Evolutionary conservation across 2,888 invertebrate genomes (phyloP).

Genomic region (Ophion ventricosus): DNA sequence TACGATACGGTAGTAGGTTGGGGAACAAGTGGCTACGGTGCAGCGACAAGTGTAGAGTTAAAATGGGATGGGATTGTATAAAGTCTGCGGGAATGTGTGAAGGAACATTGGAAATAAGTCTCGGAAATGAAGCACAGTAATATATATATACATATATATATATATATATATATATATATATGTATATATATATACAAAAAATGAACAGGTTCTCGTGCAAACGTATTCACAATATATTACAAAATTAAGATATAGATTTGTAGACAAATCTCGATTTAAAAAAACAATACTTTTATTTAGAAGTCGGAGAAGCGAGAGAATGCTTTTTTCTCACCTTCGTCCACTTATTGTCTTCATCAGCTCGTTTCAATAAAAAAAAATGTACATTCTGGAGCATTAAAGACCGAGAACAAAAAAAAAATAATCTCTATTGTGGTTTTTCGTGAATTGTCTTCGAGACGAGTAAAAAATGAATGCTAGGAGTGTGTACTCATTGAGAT

Average conservation of each 20-base stretch:
- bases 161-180: too few relatives aligned
- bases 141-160: too few relatives aligned
- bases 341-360: neutral
- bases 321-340: neutral
- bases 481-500: too few relatives aligned
- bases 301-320: neutral
- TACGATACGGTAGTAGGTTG: neutral
- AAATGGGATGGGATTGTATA: neutral
- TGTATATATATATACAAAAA: too few relatives aligned
- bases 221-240: constrained; percentile 43
- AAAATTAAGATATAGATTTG: constrained; percentile 15
- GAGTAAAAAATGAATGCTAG: too few relatives aligned
- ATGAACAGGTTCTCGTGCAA: neutral
- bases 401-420: neutral
- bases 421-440: neutral
- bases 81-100: neutral
- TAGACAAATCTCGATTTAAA: constrained; percentile 1
- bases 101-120: neutral
- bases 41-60: neutral
- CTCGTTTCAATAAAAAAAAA: neutral
- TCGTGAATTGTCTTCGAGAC: too few relatives aligned
- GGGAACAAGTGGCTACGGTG: neutral
- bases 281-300: constrained; percentile 6
- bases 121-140: neutral
- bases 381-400: neutral